Conservation (phyloP, 1,140 invertebrate genomes). For the Ganaspis sp. region DNA sequence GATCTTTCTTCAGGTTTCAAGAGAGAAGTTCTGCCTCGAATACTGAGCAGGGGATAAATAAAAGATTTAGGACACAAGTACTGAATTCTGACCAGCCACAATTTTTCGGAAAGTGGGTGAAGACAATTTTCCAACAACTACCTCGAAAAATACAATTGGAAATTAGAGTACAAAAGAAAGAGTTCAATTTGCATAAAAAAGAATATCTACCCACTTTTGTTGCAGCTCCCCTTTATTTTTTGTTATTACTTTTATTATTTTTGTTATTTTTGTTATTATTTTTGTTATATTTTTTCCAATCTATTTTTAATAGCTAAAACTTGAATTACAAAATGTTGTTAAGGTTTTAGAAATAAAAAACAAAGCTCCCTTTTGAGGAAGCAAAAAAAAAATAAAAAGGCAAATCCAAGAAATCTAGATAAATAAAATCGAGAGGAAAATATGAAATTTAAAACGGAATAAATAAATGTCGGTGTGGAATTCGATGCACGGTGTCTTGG, state of each 20-base stretch:
- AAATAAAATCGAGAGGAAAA: background rate
- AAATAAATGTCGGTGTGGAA: background rate
- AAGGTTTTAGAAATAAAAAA: too few species aligned
- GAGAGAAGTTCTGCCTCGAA: constrained; percentile 18
- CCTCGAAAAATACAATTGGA: background rate
- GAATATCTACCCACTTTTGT: too few species aligned
- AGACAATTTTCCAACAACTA: background rate
- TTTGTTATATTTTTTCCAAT: too few species aligned
- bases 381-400: background rate
- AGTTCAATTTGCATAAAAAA: too few species aligned
- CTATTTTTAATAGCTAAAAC: too few species aligned
- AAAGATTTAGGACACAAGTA: constrained; percentile 1
- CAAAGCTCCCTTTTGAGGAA: background rate
- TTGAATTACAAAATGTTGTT: too few species aligned
- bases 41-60: constrained; percentile 14
- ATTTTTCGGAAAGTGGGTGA: background rate
- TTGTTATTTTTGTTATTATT: too few species aligned
- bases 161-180: too few species aligned
- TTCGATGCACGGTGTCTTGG: background rate
- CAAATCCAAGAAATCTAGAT: background rate
- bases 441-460: constrained; percentile 34
- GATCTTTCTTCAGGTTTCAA: constrained; percentile 16
- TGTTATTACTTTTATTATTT: too few species aligned
- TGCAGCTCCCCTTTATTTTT: too few species aligned
- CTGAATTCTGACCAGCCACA: background rate